These are phyloP conservation scores for Mesoligia furuncula DNA, from an alignment of 2,888 invertebrate genomes.

Conservation along the genomic window DNA sequence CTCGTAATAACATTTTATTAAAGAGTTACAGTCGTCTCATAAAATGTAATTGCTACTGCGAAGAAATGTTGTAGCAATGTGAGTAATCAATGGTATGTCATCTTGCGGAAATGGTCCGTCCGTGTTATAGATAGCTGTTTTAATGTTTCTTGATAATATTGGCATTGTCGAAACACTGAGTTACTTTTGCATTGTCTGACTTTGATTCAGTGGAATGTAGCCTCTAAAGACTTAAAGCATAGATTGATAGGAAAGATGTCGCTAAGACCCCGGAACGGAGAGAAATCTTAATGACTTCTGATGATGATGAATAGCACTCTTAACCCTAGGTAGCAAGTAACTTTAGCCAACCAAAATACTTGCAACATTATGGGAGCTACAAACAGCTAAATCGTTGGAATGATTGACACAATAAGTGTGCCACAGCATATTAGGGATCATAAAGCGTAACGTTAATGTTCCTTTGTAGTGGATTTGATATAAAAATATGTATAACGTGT, in stretches of 20 bases:
- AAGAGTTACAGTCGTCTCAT: slow-evolving; percentile 27
- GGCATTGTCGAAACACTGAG: slow-evolving; percentile 10
- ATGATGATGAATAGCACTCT: not conserved
- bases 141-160: slow-evolving; percentile 26
- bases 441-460: slow-evolving; percentile 22
- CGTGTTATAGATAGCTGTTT: slow-evolving; percentile 11
- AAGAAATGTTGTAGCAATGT: slow-evolving; percentile 2
- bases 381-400: slow-evolving; percentile 24
- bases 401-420: slow-evolving; percentile 51
- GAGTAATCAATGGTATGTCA: slow-evolving; percentile 28
- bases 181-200: not conserved
- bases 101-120: slow-evolving; percentile 22
- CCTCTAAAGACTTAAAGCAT: not conserved
- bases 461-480: slow-evolving; percentile 1
- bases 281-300: not conserved
- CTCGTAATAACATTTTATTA: slow-evolving; percentile 47
- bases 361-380: slow-evolving; percentile 17
- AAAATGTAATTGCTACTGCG: slow-evolving; percentile 20
- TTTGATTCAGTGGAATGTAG: not conserved
- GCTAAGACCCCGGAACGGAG: not conserved
- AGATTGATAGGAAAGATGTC: not conserved
- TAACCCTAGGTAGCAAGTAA: not conserved
- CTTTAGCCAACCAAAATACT: not conserved
- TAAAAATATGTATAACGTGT: slow-evolving; percentile 13
- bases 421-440: slow-evolving; percentile 27